Evolutionary conservation across 2,888 invertebrate species (phyloP), one percentile per base, ranked within the genome.

Genomic region (Anagyrus pseudococci): DNA sequence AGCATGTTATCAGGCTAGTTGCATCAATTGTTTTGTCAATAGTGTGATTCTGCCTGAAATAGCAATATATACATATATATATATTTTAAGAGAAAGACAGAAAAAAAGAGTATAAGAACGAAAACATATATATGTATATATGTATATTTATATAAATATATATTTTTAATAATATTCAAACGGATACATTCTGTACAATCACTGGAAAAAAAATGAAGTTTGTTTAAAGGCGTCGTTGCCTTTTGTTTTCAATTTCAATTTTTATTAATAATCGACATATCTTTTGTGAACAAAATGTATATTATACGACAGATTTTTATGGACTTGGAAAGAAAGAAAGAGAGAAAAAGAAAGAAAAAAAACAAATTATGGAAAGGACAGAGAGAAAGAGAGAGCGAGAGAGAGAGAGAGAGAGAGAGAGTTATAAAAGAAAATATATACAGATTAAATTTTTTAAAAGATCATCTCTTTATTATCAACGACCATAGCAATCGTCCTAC

Each of bases 101-200:
- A n/a, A 49, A 43, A 33, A 49, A 47, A 55, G 37, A 61, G 54
- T 17, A 56, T 53, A 41, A 3, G 57, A 44, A 62, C 40, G 2
- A 26, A 40, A 46, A 25, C 44, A 17, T 22, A 46, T 56, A 15
- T 15, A 47, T 19, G 26, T 47, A 15, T 59, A 55, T 54, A n/a
- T 6, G 50, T 54, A 62, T 37, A 37, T 37, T 37, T 55, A 58
- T 59, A 58, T 54, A 41, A 37, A 58, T 54, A 62, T 55, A 64
- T 53, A 66, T 63, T 58, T 65, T 59, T 58, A 62, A 58, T 58
- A 61, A 66, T 66, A 58, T 62, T 62, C n/a, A 54, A 62, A 55
- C 40, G 55, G 25, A 61, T 55, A 61, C 61, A 61, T 55, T 65
- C 57, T 57, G 48, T 41, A 44, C 29, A 57, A 47, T 48, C 20